Base-by-base conservation (phyloP, 1,140 invertebrate species). In the Drosophila lini region DNA sequence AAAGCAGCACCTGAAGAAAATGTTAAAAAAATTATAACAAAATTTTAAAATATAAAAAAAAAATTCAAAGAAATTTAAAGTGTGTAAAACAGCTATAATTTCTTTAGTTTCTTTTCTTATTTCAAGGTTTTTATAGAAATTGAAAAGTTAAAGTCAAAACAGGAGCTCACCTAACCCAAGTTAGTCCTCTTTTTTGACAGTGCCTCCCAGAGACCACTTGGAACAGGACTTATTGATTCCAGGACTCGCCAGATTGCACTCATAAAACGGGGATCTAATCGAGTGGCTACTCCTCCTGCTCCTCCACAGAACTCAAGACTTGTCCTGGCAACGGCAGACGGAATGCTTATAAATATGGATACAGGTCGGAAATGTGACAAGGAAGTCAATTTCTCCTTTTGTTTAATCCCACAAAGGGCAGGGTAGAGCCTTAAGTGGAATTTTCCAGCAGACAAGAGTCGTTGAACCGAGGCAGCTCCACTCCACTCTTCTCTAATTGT, bases 321-420 rank as follows among this genome's bases (percentile, higher is more conserved):
- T 41, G 3, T 19, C 3, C 42, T 48, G 15, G 59, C 48, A 74
- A 64, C 68, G 52, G 32, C n/a, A 44, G 40, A 32, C 28, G 15
- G 2, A 36, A n/a, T 32, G 53, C 11, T 25, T 62, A 19, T 19
- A 34, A 22, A 41, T 42, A 34, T 34, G 28, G 25, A 50, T 41
- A 25, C 59, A 64, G 48, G 36, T 64, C 57, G 44, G 31, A 55
- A 70, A 68, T 56, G 53, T 56, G 41, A 68, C 62, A 38, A 74
- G 73, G 70, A 75, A 75, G 61, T 75, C 69, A 22, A 45, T 58
- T 74, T 42, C 25, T 42, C 41, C 25, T 64, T 74, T 63, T 47
- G 40, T 75, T 36, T 63, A 56, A 45, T 36, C 48, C 57, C 2
- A 38, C 36, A 58, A 58, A 36, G n/a, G 11, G n/a, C 15, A 1